A percentile compares a stretch with the other conserved stretches of the same genome.
phyloP scores from a whole-genome alignment of 2,113 vertebrate species.

The Malaclemys terrapin region DNA sequence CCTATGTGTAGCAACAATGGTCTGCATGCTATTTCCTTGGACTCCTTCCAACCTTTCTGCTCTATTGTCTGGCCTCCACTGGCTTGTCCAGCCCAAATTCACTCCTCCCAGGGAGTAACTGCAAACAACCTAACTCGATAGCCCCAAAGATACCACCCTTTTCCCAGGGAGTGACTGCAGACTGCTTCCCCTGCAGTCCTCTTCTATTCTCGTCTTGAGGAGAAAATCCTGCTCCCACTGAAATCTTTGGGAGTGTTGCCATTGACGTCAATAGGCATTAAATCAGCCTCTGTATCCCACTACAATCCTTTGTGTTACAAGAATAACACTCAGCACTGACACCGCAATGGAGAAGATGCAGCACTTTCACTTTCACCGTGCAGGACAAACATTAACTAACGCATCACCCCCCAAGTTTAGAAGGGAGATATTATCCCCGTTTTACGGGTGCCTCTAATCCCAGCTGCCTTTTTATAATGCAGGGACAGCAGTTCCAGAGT shows the following conservation, averaged over 20 bases:
- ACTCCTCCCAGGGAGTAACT: no score
- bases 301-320: rapidly evolving
- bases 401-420: neutral
- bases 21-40: no score
- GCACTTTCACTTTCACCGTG: neutral
- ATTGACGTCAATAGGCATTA: rapidly evolving
- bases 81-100: no score
- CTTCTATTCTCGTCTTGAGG: neutral
- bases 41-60: no score
- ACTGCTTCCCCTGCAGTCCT: no score
- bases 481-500: neutral
- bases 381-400: neutral
- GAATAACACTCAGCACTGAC: rapidly evolving
- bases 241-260: neutral
- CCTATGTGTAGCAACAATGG: no score
- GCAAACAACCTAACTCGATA: no score
- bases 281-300: rapidly evolving
- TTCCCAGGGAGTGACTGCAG: no score
- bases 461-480: neutral
- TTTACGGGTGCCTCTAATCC: neutral
- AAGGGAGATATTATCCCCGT: neutral
- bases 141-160: no score
- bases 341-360: neutral
- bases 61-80: no score
- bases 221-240: neutral